A percentile compares a stretch with the other conserved stretches of the same genome.
These are phyloP conservation scores for Mesorhabditis sp. DNA, from an alignment of 2,888 invertebrate genomes.

Conservation along the genomic window DNA sequence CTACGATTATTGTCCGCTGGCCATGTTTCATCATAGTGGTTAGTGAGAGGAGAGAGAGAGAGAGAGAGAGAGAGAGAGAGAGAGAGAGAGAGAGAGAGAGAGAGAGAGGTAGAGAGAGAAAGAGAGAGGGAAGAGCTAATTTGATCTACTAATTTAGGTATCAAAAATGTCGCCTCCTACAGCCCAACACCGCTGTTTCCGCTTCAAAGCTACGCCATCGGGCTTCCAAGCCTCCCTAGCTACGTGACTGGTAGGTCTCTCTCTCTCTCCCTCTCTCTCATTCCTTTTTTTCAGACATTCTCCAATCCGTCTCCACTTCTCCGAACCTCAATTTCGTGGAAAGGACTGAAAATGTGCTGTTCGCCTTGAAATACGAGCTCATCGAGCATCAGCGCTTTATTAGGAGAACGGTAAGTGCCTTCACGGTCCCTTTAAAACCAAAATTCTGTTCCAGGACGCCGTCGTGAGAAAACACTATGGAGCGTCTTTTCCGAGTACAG, in stretches of 20 bases:
- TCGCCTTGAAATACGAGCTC: not conserved
- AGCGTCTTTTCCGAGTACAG: not conserved
- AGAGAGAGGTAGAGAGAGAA: no score
- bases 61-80: no score
- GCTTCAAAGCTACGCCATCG: not conserved
- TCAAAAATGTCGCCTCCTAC: not conserved
- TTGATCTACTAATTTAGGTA: not conserved
- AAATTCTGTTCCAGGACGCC: not conserved
- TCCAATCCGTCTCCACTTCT: not conserved
- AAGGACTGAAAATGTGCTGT: not conserved
- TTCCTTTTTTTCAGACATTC: not conserved
- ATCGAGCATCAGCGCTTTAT: not conserved
- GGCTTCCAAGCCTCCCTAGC: not conserved
- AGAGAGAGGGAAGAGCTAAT: no score
- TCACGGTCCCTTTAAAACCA: no score
- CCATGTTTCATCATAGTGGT: not conserved
- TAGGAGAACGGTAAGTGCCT: not conserved
- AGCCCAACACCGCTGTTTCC: not conserved
- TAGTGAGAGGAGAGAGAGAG: not conserved
- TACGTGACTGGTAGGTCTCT: not conserved
- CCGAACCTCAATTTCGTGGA: not conserved
- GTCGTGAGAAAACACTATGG: slow-evolving; percentile 1
- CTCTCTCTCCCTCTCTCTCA: not conserved
- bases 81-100: no score
- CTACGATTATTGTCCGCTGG: slow-evolving; percentile 6